These are phyloP conservation scores for Toxotes jaculatrix DNA, from an alignment of 2,113 vertebrate genomes.

Conservation along the genomic window DNA sequence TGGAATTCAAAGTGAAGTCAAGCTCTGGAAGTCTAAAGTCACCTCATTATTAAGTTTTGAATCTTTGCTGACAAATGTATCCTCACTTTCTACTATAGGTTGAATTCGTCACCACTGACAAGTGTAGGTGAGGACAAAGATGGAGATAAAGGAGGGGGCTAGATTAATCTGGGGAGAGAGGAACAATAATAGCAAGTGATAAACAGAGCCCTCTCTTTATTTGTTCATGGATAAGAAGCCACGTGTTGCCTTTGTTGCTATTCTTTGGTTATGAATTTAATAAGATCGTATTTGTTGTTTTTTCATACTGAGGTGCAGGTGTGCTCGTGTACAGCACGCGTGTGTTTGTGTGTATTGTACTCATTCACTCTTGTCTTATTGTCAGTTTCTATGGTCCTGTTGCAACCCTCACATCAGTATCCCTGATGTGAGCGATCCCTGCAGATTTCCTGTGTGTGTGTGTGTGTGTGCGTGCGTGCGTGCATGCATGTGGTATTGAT, in stretches of 20 bases:
- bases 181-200: slow-evolving; percentile 6
- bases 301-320: slow-evolving; percentile 1
- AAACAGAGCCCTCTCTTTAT: slow-evolving; percentile 9
- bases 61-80: slow-evolving; percentile 33
- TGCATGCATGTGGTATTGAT: slow-evolving; percentile 39
- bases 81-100: background rate
- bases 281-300: slow-evolving; percentile 3
- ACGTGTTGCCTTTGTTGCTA: slow-evolving; percentile 13
- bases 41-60: slow-evolving; percentile 50
- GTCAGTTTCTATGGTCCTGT: slow-evolving; percentile 19
- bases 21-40: slow-evolving; percentile 25
- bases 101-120: slow-evolving; percentile 29
- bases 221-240: slow-evolving; percentile 19
- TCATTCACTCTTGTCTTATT: slow-evolving; percentile 14
- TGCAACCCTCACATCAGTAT: slow-evolving; percentile 24
- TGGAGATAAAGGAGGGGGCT: background rate
- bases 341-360: background rate
- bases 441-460: background rate
- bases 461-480: slow-evolving; percentile 1
- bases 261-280: slow-evolving; percentile 22
- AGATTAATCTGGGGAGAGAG: slow-evolving; percentile 9
- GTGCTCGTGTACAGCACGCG: slow-evolving; percentile 1
- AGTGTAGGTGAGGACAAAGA: background rate
- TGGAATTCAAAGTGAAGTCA: slow-evolving; percentile 24
- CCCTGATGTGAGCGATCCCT: background rate